These are phyloP conservation scores for Lordiphosa fenestrarum DNA, from an alignment of 2,888 invertebrate genomes.

Conservation along the genomic window DNA sequence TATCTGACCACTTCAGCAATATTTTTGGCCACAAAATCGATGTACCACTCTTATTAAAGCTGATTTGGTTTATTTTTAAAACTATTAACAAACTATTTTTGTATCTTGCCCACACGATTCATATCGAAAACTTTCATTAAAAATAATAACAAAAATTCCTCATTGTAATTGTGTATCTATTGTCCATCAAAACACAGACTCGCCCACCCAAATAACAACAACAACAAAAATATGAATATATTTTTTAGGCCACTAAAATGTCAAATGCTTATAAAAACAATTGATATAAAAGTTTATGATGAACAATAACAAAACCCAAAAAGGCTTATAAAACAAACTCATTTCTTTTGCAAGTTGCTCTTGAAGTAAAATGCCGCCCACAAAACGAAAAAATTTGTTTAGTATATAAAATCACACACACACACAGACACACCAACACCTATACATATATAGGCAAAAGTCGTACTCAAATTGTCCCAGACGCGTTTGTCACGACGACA, in stretches of 20 bases:
- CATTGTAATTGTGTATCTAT: conserved; percentile 10
- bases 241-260: conserved; percentile 38
- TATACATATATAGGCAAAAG: conserved; percentile 15
- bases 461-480: conserved; percentile 50
- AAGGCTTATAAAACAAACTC: conserved; percentile 31
- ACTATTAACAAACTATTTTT: too few relatives aligned
- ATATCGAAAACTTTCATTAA: conserved; percentile 23
- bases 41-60: too few relatives aligned
- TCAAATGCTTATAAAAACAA: conserved; percentile 59
- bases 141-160: conserved; percentile 7
- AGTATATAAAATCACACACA: conserved; percentile 5
- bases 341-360: conserved; percentile 33
- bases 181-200: conserved; percentile 2
- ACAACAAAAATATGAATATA: conserved; percentile 11
- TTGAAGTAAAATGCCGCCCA: conserved; percentile 42
- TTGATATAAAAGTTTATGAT: conserved; percentile 42
- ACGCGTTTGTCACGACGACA: conserved; percentile 62
- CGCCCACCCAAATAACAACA: conserved; percentile 23
- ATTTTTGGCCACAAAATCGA: too few relatives aligned
- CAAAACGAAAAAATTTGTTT: conserved; percentile 22
- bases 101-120: too few relatives aligned
- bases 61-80: too few relatives aligned
- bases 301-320: conserved; percentile 20
- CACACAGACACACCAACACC: neutral
- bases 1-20: too few relatives aligned